phyloP scores from a whole-genome alignment of 1,140 invertebrate genomes.

The Lordiphosa collinella region DNA sequence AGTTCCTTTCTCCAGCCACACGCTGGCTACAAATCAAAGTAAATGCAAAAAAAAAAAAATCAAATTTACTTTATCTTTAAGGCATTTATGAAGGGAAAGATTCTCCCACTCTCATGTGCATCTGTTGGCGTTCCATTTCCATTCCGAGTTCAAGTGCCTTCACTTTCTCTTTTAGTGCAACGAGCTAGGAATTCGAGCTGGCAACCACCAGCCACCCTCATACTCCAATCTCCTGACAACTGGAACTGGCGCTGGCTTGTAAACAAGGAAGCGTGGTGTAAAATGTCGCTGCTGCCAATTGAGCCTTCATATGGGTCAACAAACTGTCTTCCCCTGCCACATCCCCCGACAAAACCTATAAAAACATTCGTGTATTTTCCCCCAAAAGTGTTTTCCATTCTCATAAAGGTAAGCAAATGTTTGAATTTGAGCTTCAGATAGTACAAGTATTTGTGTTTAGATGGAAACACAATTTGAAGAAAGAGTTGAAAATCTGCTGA shows the following conservation, averaged over 20 bases:
- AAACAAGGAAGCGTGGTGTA: slow-evolving; percentile 65
- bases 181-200: neutral
- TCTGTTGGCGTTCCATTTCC: slow-evolving; percentile 68
- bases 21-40: slow-evolving; percentile 42
- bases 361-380: too few species aligned
- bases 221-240: slow-evolving; percentile 2
- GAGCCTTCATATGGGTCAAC: slow-evolving; percentile 2
- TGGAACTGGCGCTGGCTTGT: slow-evolving; percentile 44
- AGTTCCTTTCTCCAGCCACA: slow-evolving; percentile 4
- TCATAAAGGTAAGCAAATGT: too few species aligned
- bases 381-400: too few species aligned
- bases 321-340: too few species aligned
- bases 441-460: too few species aligned
- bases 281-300: slow-evolving; percentile 71
- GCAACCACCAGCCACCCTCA: neutral
- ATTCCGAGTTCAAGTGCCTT: slow-evolving; percentile 70
- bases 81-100: slow-evolving; percentile 24
- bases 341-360: too few species aligned
- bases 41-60: slow-evolving; percentile 31
- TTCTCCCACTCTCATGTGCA: slow-evolving; percentile 24
- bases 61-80: slow-evolving; percentile 3
- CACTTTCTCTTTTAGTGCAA: slow-evolving; percentile 43
- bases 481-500: too few species aligned
- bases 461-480: too few species aligned
- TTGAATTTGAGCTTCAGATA: too few species aligned